Base-by-base conservation (phyloP, 2,888 invertebrate species). In the Lithophane leautieri region DNA sequence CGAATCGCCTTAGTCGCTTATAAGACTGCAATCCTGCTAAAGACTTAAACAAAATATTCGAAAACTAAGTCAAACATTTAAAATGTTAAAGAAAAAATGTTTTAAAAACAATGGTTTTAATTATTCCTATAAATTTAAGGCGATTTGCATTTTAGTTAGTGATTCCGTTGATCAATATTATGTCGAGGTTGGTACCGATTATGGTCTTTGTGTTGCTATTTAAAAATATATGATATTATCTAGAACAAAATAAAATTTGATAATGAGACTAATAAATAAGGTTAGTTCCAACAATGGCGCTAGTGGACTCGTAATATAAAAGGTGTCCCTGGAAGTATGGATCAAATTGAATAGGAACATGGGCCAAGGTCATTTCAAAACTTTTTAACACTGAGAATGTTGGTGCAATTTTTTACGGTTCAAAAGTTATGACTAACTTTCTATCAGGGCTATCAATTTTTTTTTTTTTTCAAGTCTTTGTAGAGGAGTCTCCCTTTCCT, bases 1-100 rank as follows among this genome's bases (percentile, higher is more conserved):
- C 79, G 68, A 76, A 81, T 83, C 86, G 90, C 90, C 90, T 91
- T 90, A 86, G 83, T 70, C 40, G 88, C 87, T 88, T 87, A 89
- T 79, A 90, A 91, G 90, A 91, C 91, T 91, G 90, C 82, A 50
- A 58, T 60, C 34, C 50, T 22, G 79, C 73, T 79, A 79, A 62
- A 81, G 76, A 78, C 75, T 83, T 68, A 68, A 61, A 72, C 44
- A 82, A 78, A 60, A 68, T 60, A 73, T 78, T 76, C 72, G 70
- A 70, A 42, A 61, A 60, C 83, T 80, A 78, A 85, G 84, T 85
- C 81, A 86, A 72, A 81, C 84, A 86, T 84, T 83, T 50, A 73
- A 78, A 81, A 83, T 85, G 83, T 85, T 76, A 63, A 63, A 47
- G 50, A n/a, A 19, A 50, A 66, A 69, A 84, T 84, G 84, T 83